phyloP scores from a whole-genome alignment of 1,140 invertebrate genomes.

The Lamellibrachia luymesi region DNA sequence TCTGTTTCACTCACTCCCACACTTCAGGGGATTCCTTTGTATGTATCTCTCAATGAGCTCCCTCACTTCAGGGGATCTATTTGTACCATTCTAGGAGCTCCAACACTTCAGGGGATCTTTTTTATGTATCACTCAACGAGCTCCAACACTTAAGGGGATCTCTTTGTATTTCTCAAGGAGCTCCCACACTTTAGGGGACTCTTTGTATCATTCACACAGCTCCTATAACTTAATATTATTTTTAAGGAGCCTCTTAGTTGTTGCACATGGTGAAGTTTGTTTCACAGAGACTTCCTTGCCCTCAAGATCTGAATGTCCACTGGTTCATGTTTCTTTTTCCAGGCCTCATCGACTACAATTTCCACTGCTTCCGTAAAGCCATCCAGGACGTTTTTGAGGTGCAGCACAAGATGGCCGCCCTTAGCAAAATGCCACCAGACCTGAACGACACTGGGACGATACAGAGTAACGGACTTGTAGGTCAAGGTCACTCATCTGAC shows the following conservation, averaged over 20 bases:
- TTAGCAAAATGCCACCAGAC: not conserved
- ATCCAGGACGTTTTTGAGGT: constrained; percentile 56
- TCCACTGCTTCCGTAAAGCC: constrained; percentile 86
- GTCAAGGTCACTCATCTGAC: not conserved
- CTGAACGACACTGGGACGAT: not conserved
- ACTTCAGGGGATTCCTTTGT: too few species aligned
- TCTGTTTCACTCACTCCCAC: too few species aligned
- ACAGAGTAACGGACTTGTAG: not conserved
- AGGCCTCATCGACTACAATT: constrained; percentile 97
- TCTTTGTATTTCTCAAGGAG: too few species aligned
- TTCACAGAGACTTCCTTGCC: not conserved
- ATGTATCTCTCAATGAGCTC: too few species aligned
- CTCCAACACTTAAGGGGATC: too few species aligned
- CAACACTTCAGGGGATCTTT: too few species aligned
- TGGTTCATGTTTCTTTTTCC: constrained; percentile 48
- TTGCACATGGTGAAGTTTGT: not conserved
- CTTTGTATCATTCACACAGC: too few species aligned
- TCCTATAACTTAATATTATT: not conserved
- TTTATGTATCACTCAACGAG: too few species aligned
- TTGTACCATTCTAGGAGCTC: too few species aligned
- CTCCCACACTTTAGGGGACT: too few species aligned
- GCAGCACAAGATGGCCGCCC: constrained; percentile 34
- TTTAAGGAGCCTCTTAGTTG: not conserved
- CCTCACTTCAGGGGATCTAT: too few species aligned
- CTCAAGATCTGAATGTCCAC: constrained; percentile 1